A percentile compares a stretch with the other conserved stretches of the same genome.
Conservation (phyloP, 2,888 invertebrate species). For the Drosophila ustulata region DNA sequence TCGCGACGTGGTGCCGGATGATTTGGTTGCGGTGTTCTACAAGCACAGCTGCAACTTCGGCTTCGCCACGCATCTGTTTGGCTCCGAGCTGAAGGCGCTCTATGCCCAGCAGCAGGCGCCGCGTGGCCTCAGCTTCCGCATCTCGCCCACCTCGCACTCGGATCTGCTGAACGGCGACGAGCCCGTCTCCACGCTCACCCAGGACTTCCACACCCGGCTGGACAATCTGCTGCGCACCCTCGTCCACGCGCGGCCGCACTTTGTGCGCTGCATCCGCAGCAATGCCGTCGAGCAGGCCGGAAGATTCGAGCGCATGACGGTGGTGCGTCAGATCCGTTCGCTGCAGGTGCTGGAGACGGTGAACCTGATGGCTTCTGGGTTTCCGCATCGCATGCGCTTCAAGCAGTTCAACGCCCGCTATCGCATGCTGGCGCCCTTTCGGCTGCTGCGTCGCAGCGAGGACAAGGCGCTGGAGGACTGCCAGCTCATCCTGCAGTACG, state of each 20-base stretch:
- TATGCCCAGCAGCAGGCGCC: conserved; percentile 91
- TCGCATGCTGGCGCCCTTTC: conserved; percentile 93
- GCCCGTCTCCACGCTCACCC: conserved; percentile 94
- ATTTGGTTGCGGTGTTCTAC: conserved; percentile 96
- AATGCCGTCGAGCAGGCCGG: conserved; percentile 93
- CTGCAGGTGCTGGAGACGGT: conserved; percentile 97
- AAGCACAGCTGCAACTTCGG: conserved; percentile 97
- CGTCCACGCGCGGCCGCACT: conserved; percentile 97
- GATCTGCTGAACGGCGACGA: conserved; percentile 93
- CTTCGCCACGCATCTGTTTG: conserved; percentile 98
- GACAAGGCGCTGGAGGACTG: conserved; percentile 92
- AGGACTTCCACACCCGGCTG: conserved; percentile 97
- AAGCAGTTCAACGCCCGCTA: conserved; percentile 96
- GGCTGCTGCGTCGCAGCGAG: conserved; percentile 88
- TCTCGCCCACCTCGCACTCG: conserved; percentile 95
- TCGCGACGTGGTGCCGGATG: conserved; percentile 96
- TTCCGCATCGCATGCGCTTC: conserved; percentile 97
- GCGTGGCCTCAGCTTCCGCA: conserved; percentile 92
- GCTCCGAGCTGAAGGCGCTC: conserved; percentile 94
- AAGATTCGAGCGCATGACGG: conserved; percentile 92
- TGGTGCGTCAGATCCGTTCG: conserved; percentile 95
- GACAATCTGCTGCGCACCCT: conserved; percentile 96
- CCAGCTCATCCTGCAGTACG: conserved; percentile 90
- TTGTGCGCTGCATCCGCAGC: conserved; percentile 96
- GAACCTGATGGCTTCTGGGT: conserved; percentile 97